Conservation (phyloP, 2,888 invertebrate species). For the Halocaridina rubra region DNA sequence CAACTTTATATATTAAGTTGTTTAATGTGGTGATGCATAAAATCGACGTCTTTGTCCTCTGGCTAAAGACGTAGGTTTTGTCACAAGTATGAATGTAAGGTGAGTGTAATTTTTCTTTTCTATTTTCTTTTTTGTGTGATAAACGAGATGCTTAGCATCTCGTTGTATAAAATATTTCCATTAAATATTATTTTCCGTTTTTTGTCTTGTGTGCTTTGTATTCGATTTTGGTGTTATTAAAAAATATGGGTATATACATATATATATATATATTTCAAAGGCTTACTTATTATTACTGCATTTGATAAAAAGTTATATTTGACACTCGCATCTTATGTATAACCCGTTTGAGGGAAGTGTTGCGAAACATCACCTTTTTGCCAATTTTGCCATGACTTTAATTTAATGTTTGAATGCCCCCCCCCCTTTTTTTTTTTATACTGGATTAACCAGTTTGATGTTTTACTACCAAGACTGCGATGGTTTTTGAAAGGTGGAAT, state of each 20-base stretch:
- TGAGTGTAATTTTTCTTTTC: constrained; percentile 4
- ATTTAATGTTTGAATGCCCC: no score
- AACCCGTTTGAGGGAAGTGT: constrained; percentile 22
- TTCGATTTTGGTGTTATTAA: constrained; percentile 57
- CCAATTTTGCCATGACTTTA: constrained; percentile 41
- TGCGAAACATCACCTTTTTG: constrained; percentile 39
- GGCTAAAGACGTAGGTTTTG: background rate
- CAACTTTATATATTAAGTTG: constrained; percentile 15
- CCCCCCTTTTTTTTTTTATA: no score
- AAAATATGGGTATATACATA: no score
- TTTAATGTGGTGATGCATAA: constrained; percentile 28
- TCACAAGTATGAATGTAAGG: constrained; percentile 10
- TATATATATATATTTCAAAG: no score
- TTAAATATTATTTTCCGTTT: constrained; percentile 1
- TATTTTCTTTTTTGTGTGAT: background rate
- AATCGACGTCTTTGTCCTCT: constrained; percentile 19
- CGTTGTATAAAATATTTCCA: background rate
- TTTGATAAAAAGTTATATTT: no score
- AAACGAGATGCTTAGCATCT: constrained; percentile 1
- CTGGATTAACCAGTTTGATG: constrained; percentile 41
- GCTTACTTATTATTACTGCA: no score
- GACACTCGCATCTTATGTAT: constrained; percentile 38
- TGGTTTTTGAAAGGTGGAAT: no score
- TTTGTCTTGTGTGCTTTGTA: constrained; percentile 30
- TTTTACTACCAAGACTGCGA: no score